Evolutionary conservation across 23 tunicate species (phyloP), one percentile per base, ranked within the genome.

Genomic region (Corella eumyota): DNA sequence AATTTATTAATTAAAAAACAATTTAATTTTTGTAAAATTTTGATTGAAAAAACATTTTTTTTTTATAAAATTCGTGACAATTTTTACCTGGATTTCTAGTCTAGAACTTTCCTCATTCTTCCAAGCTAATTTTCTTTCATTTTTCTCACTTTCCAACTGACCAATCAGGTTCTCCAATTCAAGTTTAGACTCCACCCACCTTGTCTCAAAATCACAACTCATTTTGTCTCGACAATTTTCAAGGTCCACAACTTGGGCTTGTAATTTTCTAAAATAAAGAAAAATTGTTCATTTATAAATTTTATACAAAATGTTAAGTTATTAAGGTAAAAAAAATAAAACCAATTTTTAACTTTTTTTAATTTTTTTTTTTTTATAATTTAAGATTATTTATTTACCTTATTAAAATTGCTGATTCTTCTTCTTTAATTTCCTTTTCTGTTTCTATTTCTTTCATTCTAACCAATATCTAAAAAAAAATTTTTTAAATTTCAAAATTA

Each of bases 141-240:
- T n/a, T 30, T 57, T 54, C 55, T 73, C 91, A 25, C 64, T 65
- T 30, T 81, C 79, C 51, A 81, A 61, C 64, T 81, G 91, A 36
- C 58, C 64, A 36, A 72, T 73, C 52, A 81, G 36, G 32, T 65
- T 46, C 13, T 76, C 71, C 25, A 69, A 45, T 54, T 78, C 85
- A 13, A 36, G 30, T 50, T 48, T 61, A 1, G 76, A 69, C 6
- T 78, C 85, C 33, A 34, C 32, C 70, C 76, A 69, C 28, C 85
- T 46, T 19, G 54, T 56, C 0, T 78, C 85, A 51, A 37, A 78
- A 71, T 78, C 85, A 20, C 52, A 30, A 5, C 37, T 70, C 4
- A 61, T 34, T 36, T 47, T 28, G 0, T 62, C 58, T 0, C 74
- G 76, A 61, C 64, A 69, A 31, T 49, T 34, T 53, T 69, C 50